Evolutionary conservation across 1,140 invertebrate species (phyloP).

Genomic region (Sesamia nonagrioides): DNA sequence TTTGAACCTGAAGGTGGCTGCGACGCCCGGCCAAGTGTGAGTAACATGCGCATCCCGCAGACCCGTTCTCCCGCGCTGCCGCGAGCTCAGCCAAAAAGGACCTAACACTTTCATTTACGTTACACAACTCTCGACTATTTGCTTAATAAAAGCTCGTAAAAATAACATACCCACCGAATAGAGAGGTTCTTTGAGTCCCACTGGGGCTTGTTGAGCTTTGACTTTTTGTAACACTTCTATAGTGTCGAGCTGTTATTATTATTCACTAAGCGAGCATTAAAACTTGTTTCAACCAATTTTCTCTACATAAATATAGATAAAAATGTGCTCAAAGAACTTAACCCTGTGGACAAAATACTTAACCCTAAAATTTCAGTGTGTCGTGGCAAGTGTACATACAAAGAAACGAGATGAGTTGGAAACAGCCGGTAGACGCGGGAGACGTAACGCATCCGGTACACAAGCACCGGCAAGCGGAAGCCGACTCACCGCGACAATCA

Average conservation of each 20-base stretch:
- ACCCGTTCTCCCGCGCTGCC: not conserved
- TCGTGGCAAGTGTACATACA: constrained; percentile 53
- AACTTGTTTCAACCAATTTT: constrained; percentile 15
- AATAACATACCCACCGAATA: constrained; percentile 56
- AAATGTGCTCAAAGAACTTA: not conserved
- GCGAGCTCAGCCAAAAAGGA: constrained; percentile 27
- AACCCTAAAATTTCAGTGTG: constrained; percentile 24
- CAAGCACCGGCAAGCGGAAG: constrained; percentile 64
- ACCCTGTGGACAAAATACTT: constrained; percentile 31
- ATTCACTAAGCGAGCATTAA: not conserved
- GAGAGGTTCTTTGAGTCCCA: constrained; percentile 48
- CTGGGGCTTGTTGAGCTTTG: constrained; percentile 39
- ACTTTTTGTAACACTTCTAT: constrained; percentile 43
- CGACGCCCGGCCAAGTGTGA: constrained; percentile 52
- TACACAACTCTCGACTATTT: constrained; percentile 56
- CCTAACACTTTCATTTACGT: constrained; percentile 59
- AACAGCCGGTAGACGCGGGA: constrained; percentile 57
- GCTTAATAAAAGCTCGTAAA: constrained; percentile 58
- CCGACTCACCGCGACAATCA: constrained; percentile 63
- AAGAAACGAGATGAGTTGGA: constrained; percentile 60
- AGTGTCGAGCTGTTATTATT: constrained; percentile 15
- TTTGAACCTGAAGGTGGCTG: constrained; percentile 46
- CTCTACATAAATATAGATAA: not conserved
- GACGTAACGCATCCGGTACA: constrained; percentile 67
- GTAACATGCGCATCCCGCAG: constrained; percentile 45